phyloP scores from a whole-genome alignment of 2,113 vertebrate genomes.

The Butorides virescens region DNA sequence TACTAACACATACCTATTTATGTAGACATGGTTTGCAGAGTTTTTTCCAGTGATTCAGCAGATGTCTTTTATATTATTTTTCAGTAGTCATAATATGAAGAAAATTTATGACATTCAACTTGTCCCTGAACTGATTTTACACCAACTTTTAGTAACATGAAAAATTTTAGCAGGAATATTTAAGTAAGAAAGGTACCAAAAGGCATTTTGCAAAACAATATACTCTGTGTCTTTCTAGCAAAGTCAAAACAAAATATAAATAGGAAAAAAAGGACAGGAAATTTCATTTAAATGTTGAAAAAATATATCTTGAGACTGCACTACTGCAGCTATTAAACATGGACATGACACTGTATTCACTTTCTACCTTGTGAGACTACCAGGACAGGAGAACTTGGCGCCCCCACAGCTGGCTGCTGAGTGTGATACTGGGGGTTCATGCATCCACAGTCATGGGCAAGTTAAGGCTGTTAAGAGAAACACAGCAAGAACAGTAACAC shows the following conservation, averaged over 20 bases:
- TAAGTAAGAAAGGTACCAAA: neutral
- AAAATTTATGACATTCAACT: neutral
- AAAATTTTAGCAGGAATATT: neutral
- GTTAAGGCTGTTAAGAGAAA: neutral
- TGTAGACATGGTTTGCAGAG: neutral
- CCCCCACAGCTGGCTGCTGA: neutral
- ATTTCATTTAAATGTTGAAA: neutral
- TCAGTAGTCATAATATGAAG: neutral
- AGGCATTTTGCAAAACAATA: neutral
- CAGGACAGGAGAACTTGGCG: fast-evolving
- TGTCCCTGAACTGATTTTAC: neutral
- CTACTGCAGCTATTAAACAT: neutral
- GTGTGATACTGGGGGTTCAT: neutral
- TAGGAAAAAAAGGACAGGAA: fast-evolving
- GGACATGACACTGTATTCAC: neutral
- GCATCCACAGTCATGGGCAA: neutral
- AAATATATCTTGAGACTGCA: neutral
- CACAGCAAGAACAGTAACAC: fast-evolving
- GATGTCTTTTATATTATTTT: neutral
- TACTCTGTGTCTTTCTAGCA: neutral
- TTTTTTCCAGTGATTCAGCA: neutral
- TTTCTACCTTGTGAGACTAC: neutral
- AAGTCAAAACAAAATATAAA: neutral
- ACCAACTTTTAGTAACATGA: neutral
- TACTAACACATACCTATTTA: neutral